phyloP scores from a whole-genome alignment of 2,888 invertebrate genomes.

The Hymenopus coronatus region DNA sequence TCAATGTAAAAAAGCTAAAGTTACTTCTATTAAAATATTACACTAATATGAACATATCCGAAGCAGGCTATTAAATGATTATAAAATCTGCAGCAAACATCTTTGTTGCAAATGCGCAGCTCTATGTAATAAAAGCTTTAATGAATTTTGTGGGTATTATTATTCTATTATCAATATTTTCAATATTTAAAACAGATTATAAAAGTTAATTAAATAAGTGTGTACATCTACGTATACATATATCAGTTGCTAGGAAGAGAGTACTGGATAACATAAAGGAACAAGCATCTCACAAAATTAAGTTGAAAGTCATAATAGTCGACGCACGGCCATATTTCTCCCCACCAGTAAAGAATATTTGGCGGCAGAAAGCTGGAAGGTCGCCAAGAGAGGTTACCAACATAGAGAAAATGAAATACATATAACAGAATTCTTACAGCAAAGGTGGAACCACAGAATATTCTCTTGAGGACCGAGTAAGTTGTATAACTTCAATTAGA shows the following conservation, averaged over 20 bases:
- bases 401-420: background rate
- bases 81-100: too few relatives aligned
- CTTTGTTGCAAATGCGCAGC: too few relatives aligned
- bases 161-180: too few relatives aligned
- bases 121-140: too few relatives aligned
- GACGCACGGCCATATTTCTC: background rate
- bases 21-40: too few relatives aligned
- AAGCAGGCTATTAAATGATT: too few relatives aligned
- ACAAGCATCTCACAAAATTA: background rate
- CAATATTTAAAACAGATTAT: too few relatives aligned
- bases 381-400: background rate
- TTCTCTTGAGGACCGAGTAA: background rate
- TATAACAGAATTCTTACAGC: background rate
- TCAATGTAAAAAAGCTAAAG: too few relatives aligned
- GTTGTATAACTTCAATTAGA: background rate
- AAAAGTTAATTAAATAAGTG: too few relatives aligned
- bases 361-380: background rate
- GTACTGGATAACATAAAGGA: background rate
- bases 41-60: too few relatives aligned
- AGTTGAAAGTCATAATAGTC: background rate
- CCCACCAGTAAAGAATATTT: background rate
- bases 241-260: background rate
- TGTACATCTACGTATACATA: too few relatives aligned
- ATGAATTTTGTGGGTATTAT: too few relatives aligned
- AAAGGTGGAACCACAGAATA: background rate